phyloP scores from a whole-genome alignment of 1,140 invertebrate species.

The Drosophila miranda region DNA sequence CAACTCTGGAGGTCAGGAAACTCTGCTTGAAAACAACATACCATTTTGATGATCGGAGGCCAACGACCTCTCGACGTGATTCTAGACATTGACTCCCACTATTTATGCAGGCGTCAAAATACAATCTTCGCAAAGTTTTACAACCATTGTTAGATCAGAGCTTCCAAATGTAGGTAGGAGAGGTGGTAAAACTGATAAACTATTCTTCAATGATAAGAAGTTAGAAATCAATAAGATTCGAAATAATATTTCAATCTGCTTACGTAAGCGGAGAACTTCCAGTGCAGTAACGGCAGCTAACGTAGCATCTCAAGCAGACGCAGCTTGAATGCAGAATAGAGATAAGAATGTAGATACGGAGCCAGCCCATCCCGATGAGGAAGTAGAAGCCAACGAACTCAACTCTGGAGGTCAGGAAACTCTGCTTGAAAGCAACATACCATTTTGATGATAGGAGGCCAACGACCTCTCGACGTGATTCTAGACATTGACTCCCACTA shows the following conservation, averaged over 20 bases:
- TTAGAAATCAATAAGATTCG: background rate
- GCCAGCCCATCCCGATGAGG: no score
- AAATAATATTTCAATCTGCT: background rate
- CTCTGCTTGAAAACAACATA: background rate
- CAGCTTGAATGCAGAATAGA: no score
- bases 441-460: no score
- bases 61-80: background rate
- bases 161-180: background rate
- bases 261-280: background rate
- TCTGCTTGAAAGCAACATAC: no score
- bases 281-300: background rate
- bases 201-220: background rate
- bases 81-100: background rate
- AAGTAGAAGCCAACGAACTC: no score
- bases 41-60: background rate
- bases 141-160: background rate
- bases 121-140: no score
- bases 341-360: no score
- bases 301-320: no score
- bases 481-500: no score
- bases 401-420: no score
- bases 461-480: no score
- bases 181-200: background rate
- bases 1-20: slow-evolving; percentile 1
- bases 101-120: no score